Base-by-base conservation (phyloP, 2,113 vertebrate species). In the Salvelinus sp. region DNA sequence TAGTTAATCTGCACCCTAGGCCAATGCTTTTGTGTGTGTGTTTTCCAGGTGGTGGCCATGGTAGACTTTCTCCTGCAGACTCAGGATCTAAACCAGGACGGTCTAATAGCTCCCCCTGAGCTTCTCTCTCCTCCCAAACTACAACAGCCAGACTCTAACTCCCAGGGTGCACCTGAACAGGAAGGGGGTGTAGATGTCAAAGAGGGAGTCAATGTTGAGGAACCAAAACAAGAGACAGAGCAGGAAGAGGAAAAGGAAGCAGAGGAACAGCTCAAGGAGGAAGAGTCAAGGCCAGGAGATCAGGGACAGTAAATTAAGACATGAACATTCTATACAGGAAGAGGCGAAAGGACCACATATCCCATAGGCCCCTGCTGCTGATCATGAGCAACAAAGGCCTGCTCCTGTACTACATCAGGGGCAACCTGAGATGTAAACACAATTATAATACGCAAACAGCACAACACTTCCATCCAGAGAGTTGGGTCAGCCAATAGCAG, bases 61-160 rank as follows among this genome's bases (percentile, higher is more conserved):
- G 96, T 97, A 50, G 96, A 97, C 80, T 82, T 71, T 70, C 88
- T 95, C 74, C 93, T 97, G 6, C 93, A 92, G 74, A 93, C 84
- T 80, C 95, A 94, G 72, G 96, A 97, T 86, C 74, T 92, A 82
- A 91, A 95, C 70, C 79, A 93, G 48, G 96, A 97, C 0, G 96
- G 96, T 28, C 90, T 96, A 18, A 87, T 97, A 57, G 89, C 87
- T 30, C 95, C 94, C 1, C 89, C 90, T 0, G 96, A 97, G 85
- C 90, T 97, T 68, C 86, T 97, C 66, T 91, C 84, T 20, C 80
- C 80, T 1, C 75, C 93, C 7, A 72, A 83, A 65, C 64, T 80
- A 50, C 69, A 13, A 57, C 74, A 79, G 4, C 50, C 50, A 71
- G 84, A 79, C 33, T 78, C 83, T 33, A 65, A 38, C 23, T 82